A percentile compares a stretch with the other conserved stretches of the same genome.
Evolutionary conservation across 2,797 vertebrate species (phyloP).

Genomic region (Pangasius sanitwongsei): DNA sequence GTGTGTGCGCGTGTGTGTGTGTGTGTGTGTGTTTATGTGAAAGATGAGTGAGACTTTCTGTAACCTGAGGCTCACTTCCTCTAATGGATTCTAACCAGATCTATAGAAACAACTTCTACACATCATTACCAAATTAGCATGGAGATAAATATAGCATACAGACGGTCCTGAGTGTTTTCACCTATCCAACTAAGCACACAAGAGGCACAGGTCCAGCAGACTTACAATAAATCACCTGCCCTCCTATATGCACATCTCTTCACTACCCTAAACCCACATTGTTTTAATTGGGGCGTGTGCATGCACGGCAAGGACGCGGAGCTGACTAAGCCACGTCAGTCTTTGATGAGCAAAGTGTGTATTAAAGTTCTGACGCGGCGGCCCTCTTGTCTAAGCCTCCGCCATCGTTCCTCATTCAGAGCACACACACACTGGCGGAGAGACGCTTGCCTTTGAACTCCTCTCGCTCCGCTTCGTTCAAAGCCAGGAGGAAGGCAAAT

Average conservation of each 20-base stretch:
- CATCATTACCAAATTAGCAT: conserved; percentile 25
- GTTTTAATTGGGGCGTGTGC: conserved; percentile 69
- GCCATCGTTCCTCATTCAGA: conserved; percentile 68
- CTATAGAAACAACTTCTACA: conserved; percentile 33
- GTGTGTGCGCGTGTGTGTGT: background rate
- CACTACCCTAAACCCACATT: conserved; percentile 43
- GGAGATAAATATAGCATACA: conserved; percentile 13
- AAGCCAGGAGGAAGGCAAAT: conserved; percentile 74
- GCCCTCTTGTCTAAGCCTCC: conserved; percentile 61
- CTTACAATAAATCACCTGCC: conserved; percentile 10
- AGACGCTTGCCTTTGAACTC: conserved; percentile 62
- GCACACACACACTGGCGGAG: conserved; percentile 45
- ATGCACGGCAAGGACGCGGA: conserved; percentile 61
- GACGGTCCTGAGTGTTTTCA: background rate
- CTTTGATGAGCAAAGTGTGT: conserved; percentile 68
- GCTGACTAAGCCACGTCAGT: conserved; percentile 66
- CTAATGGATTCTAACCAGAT: conserved; percentile 21
- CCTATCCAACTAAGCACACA: background rate
- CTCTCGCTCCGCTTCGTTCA: conserved; percentile 70
- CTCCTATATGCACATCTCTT: background rate
- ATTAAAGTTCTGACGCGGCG: conserved; percentile 53
- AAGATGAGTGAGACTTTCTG: background rate
- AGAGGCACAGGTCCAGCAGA: background rate
- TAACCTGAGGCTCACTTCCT: background rate
- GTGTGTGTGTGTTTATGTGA: background rate